Base-by-base conservation (phyloP, 2,113 vertebrate species). In the Dunckerocampus dactyliophorus region DNA sequence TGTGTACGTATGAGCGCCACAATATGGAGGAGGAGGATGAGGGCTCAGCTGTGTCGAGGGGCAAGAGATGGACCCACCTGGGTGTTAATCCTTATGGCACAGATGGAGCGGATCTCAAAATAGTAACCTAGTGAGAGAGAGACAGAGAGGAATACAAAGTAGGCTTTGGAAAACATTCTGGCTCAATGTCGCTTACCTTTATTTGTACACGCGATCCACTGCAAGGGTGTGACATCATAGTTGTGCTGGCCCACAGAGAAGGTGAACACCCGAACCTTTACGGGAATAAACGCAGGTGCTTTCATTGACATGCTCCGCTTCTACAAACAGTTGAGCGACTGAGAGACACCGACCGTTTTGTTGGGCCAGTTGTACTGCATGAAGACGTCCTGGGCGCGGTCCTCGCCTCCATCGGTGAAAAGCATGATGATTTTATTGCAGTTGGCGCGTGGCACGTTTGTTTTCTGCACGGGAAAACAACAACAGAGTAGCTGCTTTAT, bases 351-450 rank as follows among this genome's bases (percentile, higher is more conserved):
- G 85, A 99, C 97, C 42, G 97, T 98, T 85, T 96, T 95, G 81
- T 99, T 98, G 76, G 97, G 97, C 96, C 97, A 98, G 87, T 99
- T 99, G 90, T 98, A 97, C 82, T 92, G 96, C 88, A 98, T 94
- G 71, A 99, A 99, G 85, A 99, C 92, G 0, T 99, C 95, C 82
- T 98, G 96, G 13, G 96, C 95, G 0, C 97, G 92, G 80, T 99
- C 97, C 84, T 99, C 97, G 0, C 97, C 97, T 0, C 97, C 97
- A 0, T 99, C 97, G 21, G 97, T 99, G 92, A 99, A 99, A 95
- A 99, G 98, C 97, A 99, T 99, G 89, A 99, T 99, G 94, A 99
- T 96, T 90, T 98, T 98, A 84, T 99, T 99, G 89, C 97, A 99
- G 91, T 95, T 95, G 84, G 97, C 97, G 13, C 39, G 39, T 0